Evolutionary conservation across 2,797 vertebrate species (phyloP).

Genomic region (Gephyroberyx darwinii): DNA sequence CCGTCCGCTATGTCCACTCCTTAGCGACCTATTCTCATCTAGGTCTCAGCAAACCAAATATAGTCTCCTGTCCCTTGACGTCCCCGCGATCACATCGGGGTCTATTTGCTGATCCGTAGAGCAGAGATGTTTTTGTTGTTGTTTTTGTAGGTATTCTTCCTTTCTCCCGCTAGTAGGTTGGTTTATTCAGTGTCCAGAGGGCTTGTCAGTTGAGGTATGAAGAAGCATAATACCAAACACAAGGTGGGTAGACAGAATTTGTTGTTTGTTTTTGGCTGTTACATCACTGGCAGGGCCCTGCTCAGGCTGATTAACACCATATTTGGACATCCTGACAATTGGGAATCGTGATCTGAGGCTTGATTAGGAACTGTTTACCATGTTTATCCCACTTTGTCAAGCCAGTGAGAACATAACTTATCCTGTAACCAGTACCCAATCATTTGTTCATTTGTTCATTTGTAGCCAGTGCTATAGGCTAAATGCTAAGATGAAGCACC

Average conservation of each 20-base stretch:
- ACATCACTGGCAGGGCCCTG: too few relatives aligned
- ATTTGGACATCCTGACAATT: too few relatives aligned
- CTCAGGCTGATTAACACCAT: not conserved
- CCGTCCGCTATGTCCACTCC: not conserved
- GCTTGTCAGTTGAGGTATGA: not conserved
- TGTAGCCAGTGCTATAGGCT: too few relatives aligned
- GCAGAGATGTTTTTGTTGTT: not conserved
- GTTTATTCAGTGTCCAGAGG: not conserved
- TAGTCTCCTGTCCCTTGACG: constrained; percentile 19
- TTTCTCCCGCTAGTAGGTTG: not conserved
- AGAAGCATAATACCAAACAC: too few relatives aligned
- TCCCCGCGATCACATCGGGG: constrained; percentile 10
- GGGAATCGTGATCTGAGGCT: too few relatives aligned
- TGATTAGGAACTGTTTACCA: too few relatives aligned
- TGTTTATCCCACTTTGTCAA: too few relatives aligned
- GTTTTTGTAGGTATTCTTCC: not conserved
- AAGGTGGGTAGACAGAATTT: too few relatives aligned
- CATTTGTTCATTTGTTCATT: not conserved
- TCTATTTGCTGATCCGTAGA: constrained; percentile 25
- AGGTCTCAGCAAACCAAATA: constrained; percentile 25
- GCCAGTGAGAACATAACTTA: too few relatives aligned
- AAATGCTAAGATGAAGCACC: not conserved
- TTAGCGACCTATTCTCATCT: constrained; percentile 27
- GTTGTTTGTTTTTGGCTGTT: too few relatives aligned
- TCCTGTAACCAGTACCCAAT: not conserved